A percentile compares a stretch with the other conserved stretches of the same genome.
These are phyloP conservation scores for Hylyphantes graminicola DNA, from an alignment of 1,140 invertebrate species.

Conservation along the genomic window DNA sequence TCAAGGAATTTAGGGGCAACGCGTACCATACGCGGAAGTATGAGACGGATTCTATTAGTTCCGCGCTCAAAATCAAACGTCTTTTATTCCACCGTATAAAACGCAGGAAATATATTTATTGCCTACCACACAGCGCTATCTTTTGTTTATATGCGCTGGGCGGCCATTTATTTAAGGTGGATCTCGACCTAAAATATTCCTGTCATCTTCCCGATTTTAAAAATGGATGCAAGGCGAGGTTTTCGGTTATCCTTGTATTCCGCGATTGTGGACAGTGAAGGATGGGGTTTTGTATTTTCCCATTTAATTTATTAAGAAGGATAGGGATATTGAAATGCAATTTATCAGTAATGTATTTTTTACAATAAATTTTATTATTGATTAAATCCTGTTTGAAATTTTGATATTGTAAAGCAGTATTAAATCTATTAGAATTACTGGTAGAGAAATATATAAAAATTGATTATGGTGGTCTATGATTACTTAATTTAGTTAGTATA, in stretches of 20 bases:
- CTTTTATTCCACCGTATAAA: slow-evolving; percentile 18
- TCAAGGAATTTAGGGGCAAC: slow-evolving; percentile 37
- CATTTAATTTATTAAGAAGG: no score
- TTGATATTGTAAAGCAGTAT: no score
- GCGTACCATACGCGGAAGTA: slow-evolving; percentile 25
- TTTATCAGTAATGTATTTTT: no score
- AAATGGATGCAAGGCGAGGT: slow-evolving; percentile 6
- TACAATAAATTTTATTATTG: no score
- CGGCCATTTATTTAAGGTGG: slow-evolving; percentile 42
- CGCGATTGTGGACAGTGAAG: neutral
- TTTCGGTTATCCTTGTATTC: slow-evolving; percentile 36
- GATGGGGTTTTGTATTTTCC: no score
- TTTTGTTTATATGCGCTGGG: slow-evolving; percentile 35
- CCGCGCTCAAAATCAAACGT: slow-evolving; percentile 26
- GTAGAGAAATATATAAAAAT: no score
- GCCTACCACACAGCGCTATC: slow-evolving; percentile 6
- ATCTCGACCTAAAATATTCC: slow-evolving; percentile 24
- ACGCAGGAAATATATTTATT: slow-evolving; percentile 42
- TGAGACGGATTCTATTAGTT: slow-evolving; percentile 38
- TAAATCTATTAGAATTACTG: no score
- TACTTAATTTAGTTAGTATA: no score
- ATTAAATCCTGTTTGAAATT: no score
- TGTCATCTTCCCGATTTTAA: slow-evolving; percentile 32
- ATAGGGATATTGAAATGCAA: no score
- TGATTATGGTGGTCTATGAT: no score